phyloP scores from a whole-genome alignment of 2,113 vertebrate species.

The Dolichallabes microphthalmus region DNA sequence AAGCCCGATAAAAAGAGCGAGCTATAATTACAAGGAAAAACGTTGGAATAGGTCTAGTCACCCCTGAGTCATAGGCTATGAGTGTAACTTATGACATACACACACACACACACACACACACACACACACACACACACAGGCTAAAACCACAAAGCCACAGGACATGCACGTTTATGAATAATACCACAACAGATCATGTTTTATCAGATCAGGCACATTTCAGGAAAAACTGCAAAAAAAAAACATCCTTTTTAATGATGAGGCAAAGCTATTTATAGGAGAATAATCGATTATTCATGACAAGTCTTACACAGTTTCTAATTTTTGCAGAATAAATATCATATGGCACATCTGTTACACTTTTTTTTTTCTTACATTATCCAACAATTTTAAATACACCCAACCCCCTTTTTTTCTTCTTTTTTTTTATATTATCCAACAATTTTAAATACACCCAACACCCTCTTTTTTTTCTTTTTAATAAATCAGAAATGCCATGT shows the following conservation, averaged over 20 bases:
- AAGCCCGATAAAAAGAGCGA: slow-evolving; percentile 66
- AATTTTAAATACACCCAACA: too few relatives aligned
- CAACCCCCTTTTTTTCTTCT: too few relatives aligned
- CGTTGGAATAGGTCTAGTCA: slow-evolving; percentile 67
- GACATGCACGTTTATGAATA: neutral
- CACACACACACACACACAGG: slow-evolving; percentile 17
- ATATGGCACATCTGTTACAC: neutral
- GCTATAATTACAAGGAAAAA: slow-evolving; percentile 76
- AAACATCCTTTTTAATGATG: neutral
- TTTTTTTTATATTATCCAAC: too few relatives aligned
- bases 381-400: too few relatives aligned
- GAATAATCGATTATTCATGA: neutral
- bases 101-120: slow-evolving; percentile 25
- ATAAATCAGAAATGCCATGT: too few relatives aligned
- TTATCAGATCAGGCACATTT: slow-evolving; percentile 54
- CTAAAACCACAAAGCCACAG: slow-evolving; percentile 8
- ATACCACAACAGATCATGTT: slow-evolving; percentile 1
- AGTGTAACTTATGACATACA: slow-evolving; percentile 23
- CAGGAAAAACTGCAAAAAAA: neutral
- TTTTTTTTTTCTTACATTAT: too few relatives aligned
- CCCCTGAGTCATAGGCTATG: slow-evolving; percentile 70
- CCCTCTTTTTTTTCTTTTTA: too few relatives aligned
- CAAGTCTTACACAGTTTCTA: neutral
- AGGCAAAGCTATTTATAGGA: neutral
- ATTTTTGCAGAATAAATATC: neutral